Percentiles rank a stretch among this genome's conserved stretches.
Evolutionary conservation across 92 coral and sea anemone species (phyloP).

Genomic region (Micromussa lordhowensis): DNA sequence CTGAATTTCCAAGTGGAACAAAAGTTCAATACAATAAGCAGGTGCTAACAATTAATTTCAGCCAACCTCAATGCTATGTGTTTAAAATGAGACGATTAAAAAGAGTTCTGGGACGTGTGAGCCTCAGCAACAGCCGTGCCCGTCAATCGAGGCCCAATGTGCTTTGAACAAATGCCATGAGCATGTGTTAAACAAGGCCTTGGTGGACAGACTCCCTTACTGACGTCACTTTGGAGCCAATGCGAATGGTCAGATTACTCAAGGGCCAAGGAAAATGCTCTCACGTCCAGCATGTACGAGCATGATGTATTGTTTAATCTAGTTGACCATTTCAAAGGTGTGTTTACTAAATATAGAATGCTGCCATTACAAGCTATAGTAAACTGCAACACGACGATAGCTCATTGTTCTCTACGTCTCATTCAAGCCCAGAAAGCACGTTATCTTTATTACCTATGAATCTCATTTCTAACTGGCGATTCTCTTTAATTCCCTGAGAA

Average conservation of each 20-base stretch:
- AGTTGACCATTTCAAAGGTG: conserved; percentile 42
- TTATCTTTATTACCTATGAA: conserved; percentile 14
- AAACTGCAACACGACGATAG: conserved; percentile 13
- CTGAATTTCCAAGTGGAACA: conserved; percentile 78
- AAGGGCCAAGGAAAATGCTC: background rate
- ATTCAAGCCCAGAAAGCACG: background rate
- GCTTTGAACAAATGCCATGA: conserved; percentile 40
- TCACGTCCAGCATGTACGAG: conserved; percentile 1
- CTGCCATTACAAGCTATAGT: conserved; percentile 30
- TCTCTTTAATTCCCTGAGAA: conserved; percentile 2
- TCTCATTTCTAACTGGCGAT: background rate
- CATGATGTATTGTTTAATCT: conserved; percentile 10
- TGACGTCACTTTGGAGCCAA: conserved; percentile 13
- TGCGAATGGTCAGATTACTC: background rate
- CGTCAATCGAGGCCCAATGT: conserved; percentile 31
- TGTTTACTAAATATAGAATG: conserved; percentile 31
- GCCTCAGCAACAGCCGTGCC: conserved; percentile 83
- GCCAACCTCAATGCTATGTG: conserved; percentile 84
- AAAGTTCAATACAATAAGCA: conserved; percentile 92
- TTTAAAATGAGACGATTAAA: conserved; percentile 70
- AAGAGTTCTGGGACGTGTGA: conserved; percentile 73
- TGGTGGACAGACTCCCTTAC: conserved; percentile 2
- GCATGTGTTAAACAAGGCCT: conserved; percentile 59
- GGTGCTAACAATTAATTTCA: conserved; percentile 92
- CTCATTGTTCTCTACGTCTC: conserved; percentile 17